Evolutionary conservation across 2,113 vertebrate species (phyloP).

Genomic region (Perca flavescens): DNA sequence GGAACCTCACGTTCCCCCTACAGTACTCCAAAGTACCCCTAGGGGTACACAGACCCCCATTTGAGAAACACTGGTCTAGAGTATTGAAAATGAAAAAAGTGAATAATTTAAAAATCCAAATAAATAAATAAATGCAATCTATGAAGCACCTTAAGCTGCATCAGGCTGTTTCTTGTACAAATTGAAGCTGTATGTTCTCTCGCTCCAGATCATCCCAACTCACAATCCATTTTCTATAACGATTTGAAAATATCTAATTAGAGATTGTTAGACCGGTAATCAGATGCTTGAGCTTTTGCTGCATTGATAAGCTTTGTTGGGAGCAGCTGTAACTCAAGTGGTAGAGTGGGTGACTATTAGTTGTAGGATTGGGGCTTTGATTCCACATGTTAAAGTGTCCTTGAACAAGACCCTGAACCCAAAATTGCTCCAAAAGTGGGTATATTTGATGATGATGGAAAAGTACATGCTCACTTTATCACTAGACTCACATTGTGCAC

Average conservation of each 20-base stretch:
- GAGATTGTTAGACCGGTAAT: background rate
- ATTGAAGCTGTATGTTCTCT: background rate
- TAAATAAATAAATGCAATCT: background rate
- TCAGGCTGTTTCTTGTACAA: no score
- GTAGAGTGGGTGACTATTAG: background rate
- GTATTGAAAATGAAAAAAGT: background rate
- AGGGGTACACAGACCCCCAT: no score
- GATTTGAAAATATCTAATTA: background rate
- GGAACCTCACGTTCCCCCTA: no score
- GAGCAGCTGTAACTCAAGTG: background rate
- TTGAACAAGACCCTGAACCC: background rate
- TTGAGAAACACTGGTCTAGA: background rate
- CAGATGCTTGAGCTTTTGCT: background rate
- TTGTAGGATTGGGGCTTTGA: background rate
- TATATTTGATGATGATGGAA: conserved; percentile 2
- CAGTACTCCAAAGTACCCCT: no score
- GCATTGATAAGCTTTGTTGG: background rate
- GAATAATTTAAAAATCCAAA: background rate
- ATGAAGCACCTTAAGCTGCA: background rate
- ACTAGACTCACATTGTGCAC: background rate
- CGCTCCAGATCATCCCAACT: background rate
- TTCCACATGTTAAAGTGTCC: background rate
- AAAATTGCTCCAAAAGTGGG: background rate
- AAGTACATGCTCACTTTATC: background rate
- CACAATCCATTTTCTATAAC: no score